Evolutionary conservation across 1,140 invertebrate species (phyloP), one percentile per base, ranked within the genome.

Genomic region (Eriosoma lanigerum): DNA sequence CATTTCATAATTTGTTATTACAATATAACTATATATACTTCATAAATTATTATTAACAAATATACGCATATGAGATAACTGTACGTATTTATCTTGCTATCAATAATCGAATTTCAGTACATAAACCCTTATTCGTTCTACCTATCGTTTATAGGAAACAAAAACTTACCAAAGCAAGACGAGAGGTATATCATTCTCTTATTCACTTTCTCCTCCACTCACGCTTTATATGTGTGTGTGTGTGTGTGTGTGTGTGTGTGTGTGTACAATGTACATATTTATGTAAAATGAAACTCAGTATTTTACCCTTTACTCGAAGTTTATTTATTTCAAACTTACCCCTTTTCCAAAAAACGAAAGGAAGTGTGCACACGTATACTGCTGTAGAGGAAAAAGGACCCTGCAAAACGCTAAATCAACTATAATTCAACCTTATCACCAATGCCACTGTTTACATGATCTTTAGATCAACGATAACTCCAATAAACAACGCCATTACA

Each of bases 401-500:
- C 32, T 4, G n/a, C n/a, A 4, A 72, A 72, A 72, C 68, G 6
- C 68, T 72, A 72, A 72, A 72, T 72, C 68, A 72, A 72, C 46
- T 24, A 52, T 29, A 29, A 38, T 38, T 4, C 8, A 38, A 21
- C 68, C 68, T 72, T 72, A 72, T 72, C 68, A 72, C 24, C 9
- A 52, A 1, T 24, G 66, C 44, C 46, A 52, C 46, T 19, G 24
- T 46, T 24, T 29, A 52, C 21, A 52, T 15, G 24, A 72, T 72
- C 68, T 50, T 29, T n/a, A 52, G 68, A 72, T 72, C 24, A 72
- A 52, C 48, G 68, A 72, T 72, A 72, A 72, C 46, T 29, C 68
- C 46, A 72, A 72, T 72, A 72, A 50, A 72, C 68, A 72, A 72
- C 26, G 29, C 24, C 68, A 72, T 72, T 72, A 52, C 24, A 9